Percentiles rank a stretch among this genome's conserved stretches.
These are phyloP conservation scores for Bovichtus variegatus DNA, from an alignment of 2,797 vertebrate species.

Conservation along the genomic window DNA sequence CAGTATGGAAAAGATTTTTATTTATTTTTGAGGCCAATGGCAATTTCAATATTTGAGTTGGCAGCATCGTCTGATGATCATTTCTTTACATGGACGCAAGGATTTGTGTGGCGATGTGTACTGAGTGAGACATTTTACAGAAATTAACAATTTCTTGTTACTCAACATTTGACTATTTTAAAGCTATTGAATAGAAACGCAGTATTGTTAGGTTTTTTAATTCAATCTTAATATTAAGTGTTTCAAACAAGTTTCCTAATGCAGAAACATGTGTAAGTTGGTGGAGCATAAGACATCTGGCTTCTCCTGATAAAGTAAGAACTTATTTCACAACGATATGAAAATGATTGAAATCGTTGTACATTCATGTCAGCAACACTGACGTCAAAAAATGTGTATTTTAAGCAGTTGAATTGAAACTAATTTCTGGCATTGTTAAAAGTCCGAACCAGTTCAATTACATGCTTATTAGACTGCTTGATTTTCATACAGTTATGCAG, in stretches of 20 bases:
- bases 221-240: too few relatives aligned
- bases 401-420: neutral
- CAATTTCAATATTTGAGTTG: neutral
- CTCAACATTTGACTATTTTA: neutral
- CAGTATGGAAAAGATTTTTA: neutral
- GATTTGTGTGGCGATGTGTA: neutral
- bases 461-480: neutral
- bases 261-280: neutral
- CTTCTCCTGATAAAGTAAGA: neutral
- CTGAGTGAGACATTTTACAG: neutral
- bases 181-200: too few relatives aligned
- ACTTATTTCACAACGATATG: neutral
- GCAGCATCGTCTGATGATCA: neutral
- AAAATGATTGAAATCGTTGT: neutral
- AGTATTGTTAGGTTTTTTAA: too few relatives aligned
- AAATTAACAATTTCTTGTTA: neutral
- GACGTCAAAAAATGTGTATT: neutral
- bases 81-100: neutral
- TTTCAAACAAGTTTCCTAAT: neutral
- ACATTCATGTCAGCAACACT: neutral
- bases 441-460: conserved; percentile 5
- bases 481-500: neutral
- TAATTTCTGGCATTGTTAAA: neutral
- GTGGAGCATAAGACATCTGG: neutral
- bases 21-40: neutral